Evolutionary conservation across 2,797 vertebrate species (phyloP), one percentile per base, ranked within the genome.

Genomic region (Pseudopleuronectes americanus): DNA sequence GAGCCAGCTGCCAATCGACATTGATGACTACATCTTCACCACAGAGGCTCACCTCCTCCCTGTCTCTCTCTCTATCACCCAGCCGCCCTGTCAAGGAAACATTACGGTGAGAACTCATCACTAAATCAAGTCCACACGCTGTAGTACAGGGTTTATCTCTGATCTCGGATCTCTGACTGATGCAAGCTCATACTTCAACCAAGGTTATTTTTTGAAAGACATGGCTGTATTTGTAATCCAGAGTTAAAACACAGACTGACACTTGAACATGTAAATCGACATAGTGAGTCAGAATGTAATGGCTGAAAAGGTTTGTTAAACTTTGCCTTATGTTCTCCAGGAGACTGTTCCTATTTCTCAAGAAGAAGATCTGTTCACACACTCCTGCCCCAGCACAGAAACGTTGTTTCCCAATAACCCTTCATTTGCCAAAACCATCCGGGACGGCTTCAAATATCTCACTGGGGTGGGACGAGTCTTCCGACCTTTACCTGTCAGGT

Each of bases 401-500:
- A 94, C 93, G 0, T 83, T 96, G 61, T 96, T 96, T 63, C 95
- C 95, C 56, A 94, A 95, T 91, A 95, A 96, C 84, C 95, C 95
- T 1, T 89, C 93, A 19, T 96, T 94, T 75, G 94, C 95, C 76
- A 95, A 95, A 88, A 94, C 92, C 81, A 95, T 96, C 79, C 89
- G 95, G 48, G 95, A 96, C 21, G 19, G 94, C 74, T 95, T 95
- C 85, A 95, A 95, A 89, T 95, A 96, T 88, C 93, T 96, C 79
- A 94, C 93, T 0, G 95, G 94, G 33, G 95, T 95, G 71, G 95
- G 93, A 16, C 87, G 91, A 59, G 84, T 91, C 57, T 90, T 93
- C 84, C 87, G 89, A 49, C 75, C 87, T 8, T 80, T 89, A 51
- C 83, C 92, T 28, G 36, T 93, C 86, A 94, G 92, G 95, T 96